Evolutionary conservation across 2,113 vertebrate species (phyloP).

Genomic region (Otolemur garnettii): DNA sequence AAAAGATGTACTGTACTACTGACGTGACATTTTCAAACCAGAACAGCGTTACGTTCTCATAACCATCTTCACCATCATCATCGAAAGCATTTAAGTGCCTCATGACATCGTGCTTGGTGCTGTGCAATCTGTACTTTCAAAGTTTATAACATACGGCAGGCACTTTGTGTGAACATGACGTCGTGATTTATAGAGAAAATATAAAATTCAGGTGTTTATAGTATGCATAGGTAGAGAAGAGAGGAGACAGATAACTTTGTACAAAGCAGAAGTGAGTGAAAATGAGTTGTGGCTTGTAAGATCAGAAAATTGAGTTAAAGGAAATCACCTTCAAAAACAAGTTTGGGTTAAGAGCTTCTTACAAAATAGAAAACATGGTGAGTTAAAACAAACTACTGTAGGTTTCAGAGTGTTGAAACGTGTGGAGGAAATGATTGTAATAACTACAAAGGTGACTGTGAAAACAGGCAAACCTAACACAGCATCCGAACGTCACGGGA

Average conservation of each 20-base stretch:
- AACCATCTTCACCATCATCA: conserved; percentile 63
- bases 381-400: not conserved
- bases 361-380: not conserved
- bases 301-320: conserved; percentile 28
- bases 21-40: conserved; percentile 69
- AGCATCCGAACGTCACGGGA: not conserved
- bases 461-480: not conserved
- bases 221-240: not conserved
- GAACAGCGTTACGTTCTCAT: conserved; percentile 75
- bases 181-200: not conserved
- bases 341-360: not conserved
- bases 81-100: conserved; percentile 70
- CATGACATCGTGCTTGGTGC: conserved; percentile 65
- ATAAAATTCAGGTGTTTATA: not conserved
- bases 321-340: conserved; percentile 23
- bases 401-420: not conserved
- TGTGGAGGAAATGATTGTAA: not conserved
- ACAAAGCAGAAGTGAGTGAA: not conserved
- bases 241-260: not conserved
- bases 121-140: not conserved
- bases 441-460: not conserved
- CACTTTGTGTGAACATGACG: not conserved
- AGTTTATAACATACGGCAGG: not conserved
- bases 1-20: conserved; percentile 61
- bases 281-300: not conserved